Conservation (phyloP, 2,888 invertebrate genomes). For the Anarsia innoxiella region DNA sequence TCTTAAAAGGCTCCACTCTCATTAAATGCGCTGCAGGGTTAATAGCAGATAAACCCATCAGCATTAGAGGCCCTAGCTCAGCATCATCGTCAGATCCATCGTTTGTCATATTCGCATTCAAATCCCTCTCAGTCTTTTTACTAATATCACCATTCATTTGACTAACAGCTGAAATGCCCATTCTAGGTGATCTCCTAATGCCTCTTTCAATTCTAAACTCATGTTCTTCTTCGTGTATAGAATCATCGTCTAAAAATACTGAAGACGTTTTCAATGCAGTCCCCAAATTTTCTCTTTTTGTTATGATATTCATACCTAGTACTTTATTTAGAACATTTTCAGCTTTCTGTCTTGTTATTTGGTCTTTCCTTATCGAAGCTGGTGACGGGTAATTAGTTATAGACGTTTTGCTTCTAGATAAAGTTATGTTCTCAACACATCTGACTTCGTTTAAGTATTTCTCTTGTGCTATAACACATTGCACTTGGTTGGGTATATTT, state of each 20-base stretch:
- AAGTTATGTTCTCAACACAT: slow-evolving; percentile 66
- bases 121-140: slow-evolving; percentile 58
- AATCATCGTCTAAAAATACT: slow-evolving; percentile 63
- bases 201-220: slow-evolving; percentile 63
- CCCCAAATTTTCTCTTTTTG: slow-evolving; percentile 59
- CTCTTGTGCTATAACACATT: slow-evolving; percentile 72
- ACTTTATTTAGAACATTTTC: slow-evolving; percentile 67
- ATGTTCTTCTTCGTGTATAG: slow-evolving; percentile 55
- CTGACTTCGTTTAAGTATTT: slow-evolving; percentile 68
- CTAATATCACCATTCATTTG: slow-evolving; percentile 69
- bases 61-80: slow-evolving; percentile 78
- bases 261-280: slow-evolving; percentile 63
- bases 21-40: slow-evolving; percentile 78
- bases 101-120: slow-evolving; percentile 47
- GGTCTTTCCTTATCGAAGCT: slow-evolving; percentile 54
- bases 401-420: slow-evolving; percentile 50
- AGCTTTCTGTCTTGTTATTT: slow-evolving; percentile 64
- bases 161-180: slow-evolving; percentile 65
- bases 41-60: slow-evolving; percentile 78
- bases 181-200: slow-evolving; percentile 57
- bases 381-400: slow-evolving; percentile 52
- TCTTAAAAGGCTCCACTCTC: slow-evolving; percentile 75
- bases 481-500: slow-evolving; percentile 64
- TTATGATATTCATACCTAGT: slow-evolving; percentile 64
- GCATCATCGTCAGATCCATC: slow-evolving; percentile 74